Evolutionary conservation across 2,797 vertebrate genomes (phyloP).

Genomic region (Tokudaia muenninki): DNA sequence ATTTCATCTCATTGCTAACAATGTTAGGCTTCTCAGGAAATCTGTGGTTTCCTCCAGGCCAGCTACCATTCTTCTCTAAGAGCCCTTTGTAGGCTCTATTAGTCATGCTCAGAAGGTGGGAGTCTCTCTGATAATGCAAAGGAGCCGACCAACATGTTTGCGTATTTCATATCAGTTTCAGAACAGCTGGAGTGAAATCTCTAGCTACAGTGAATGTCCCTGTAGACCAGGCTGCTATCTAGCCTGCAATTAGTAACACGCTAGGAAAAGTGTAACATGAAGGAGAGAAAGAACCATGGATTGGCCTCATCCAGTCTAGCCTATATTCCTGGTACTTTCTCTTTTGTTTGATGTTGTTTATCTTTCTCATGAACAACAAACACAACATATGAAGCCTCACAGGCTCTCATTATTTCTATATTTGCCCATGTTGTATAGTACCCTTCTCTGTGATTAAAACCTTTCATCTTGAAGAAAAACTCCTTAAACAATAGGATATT

Average conservation of each 20-base stretch:
- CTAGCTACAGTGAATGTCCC: accelerated
- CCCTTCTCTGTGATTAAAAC: background rate
- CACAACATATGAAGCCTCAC: no score
- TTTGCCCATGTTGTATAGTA: background rate
- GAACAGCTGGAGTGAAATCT: background rate
- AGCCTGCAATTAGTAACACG: background rate
- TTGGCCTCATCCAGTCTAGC: background rate
- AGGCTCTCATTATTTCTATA: background rate
- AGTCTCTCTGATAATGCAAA: background rate
- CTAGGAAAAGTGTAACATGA: background rate
- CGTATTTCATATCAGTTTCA: accelerated
- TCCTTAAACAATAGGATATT: background rate
- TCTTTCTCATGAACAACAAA: background rate
- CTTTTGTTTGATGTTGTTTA: background rate
- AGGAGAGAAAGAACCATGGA: background rate
- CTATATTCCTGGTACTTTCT: no score
- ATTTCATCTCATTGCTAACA: background rate
- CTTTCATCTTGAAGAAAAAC: background rate
- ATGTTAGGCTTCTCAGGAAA: background rate
- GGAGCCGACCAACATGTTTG: background rate
- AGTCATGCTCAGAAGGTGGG: background rate
- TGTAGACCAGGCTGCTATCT: background rate
- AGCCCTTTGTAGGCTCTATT: background rate
- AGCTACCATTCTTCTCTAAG: background rate
- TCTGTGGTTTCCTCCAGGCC: background rate